Evolutionary conservation across 2,888 invertebrate genomes (phyloP).

Genomic region (Troides aeacus): DNA sequence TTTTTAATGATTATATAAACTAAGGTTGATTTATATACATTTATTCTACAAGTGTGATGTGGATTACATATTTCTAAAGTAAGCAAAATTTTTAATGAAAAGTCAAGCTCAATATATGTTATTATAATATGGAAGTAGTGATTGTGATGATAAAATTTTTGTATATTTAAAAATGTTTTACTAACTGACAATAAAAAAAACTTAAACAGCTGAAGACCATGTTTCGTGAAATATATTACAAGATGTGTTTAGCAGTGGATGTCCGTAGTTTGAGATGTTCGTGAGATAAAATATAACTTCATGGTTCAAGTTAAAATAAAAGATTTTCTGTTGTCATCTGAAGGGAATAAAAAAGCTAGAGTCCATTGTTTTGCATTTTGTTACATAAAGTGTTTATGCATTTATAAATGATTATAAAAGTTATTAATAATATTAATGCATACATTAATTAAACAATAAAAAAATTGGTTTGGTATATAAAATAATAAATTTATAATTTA

Average conservation of each 20-base stretch:
- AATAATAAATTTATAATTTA: background rate
- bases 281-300: too few relatives aligned
- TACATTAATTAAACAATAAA: background rate
- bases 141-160: background rate
- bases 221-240: too few relatives aligned
- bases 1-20: slow-evolving; percentile 45
- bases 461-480: background rate
- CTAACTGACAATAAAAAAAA: too few relatives aligned
- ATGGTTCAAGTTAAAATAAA: too few relatives aligned
- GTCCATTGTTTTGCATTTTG: background rate
- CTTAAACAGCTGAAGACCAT: too few relatives aligned
- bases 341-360: too few relatives aligned
- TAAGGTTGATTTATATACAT: slow-evolving; percentile 25
- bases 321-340: too few relatives aligned
- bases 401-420: background rate
- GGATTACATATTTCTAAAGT: background rate
- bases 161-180: background rate
- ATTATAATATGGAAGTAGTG: background rate
- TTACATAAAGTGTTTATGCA: background rate
- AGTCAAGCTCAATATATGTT: background rate
- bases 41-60: slow-evolving; percentile 22
- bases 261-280: too few relatives aligned
- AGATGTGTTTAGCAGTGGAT: too few relatives aligned
- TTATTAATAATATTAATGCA: background rate
- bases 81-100: background rate